Percentiles rank a stretch among this genome's conserved stretches.
These are phyloP conservation scores for Nomada fabriciana DNA, from an alignment of 2,888 invertebrate genomes.

Conservation along the genomic window DNA sequence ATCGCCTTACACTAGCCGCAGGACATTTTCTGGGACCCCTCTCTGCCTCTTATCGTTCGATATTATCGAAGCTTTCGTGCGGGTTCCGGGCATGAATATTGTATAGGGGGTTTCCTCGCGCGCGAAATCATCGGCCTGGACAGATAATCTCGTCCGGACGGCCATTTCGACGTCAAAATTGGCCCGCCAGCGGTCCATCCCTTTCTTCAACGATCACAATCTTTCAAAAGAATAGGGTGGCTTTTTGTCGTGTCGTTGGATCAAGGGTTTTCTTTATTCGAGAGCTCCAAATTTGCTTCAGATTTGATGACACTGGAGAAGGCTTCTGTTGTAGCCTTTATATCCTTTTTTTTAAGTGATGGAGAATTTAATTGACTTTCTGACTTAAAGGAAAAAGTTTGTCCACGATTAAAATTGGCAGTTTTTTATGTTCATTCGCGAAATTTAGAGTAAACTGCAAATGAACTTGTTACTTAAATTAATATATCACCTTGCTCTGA, in stretches of 20 bases:
- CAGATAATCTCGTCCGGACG: slow-evolving; percentile 63
- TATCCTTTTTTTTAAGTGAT: no score
- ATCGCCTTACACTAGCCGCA: slow-evolving; percentile 61
- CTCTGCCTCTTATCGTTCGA: slow-evolving; percentile 43
- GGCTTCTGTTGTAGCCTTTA: no score
- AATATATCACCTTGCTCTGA: no score
- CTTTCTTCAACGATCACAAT: slow-evolving; percentile 29
- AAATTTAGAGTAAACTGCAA: no score
- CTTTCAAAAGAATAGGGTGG: not conserved
- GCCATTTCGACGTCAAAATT: slow-evolving; percentile 49
- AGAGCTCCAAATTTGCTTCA: not conserved
- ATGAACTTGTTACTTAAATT: no score
- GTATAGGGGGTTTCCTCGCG: slow-evolving; percentile 36
- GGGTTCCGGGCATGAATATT: slow-evolving; percentile 14
- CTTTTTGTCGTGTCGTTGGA: not conserved
- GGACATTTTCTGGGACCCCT: slow-evolving; percentile 58
- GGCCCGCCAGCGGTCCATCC: slow-evolving; percentile 19
- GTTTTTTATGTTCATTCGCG: no score
- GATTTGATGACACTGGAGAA: no score
- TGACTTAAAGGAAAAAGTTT: not conserved
- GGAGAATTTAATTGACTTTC: no score
- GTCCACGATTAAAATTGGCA: not conserved
- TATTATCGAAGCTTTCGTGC: slow-evolving; percentile 52
- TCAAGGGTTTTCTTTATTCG: not conserved
- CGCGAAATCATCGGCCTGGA: slow-evolving; percentile 41